Conservation (phyloP, 2,113 vertebrate species). For the Ailurus styani region DNA sequence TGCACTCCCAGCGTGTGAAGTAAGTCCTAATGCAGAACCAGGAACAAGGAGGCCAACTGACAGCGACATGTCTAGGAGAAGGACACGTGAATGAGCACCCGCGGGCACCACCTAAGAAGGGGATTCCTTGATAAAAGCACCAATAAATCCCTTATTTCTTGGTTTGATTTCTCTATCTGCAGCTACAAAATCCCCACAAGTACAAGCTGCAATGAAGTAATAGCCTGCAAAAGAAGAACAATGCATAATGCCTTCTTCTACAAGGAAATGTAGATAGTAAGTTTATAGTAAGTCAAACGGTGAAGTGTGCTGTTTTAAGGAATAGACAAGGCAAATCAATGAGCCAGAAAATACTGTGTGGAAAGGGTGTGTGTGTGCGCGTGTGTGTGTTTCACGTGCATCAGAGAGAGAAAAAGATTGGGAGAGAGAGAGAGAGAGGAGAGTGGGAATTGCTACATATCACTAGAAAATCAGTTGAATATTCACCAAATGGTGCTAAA, state of each 20-base stretch:
- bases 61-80: neutral
- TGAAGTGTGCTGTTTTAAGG: neutral
- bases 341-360: neutral
- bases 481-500: neutral
- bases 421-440: neutral
- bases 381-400: neutral
- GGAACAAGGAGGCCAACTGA: neutral
- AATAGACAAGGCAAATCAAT: neutral
- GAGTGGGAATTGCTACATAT: neutral
- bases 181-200: neutral
- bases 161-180: neutral
- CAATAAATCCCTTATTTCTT: neutral
- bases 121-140: neutral
- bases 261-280: neutral
- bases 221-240: neutral
- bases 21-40: neutral
- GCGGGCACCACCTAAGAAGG: neutral
- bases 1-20: neutral
- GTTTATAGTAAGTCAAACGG: neutral
- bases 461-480: neutral
- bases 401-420: neutral
- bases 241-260: neutral
- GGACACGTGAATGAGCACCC: neutral
- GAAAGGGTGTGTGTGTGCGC: neutral
- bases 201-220: neutral